A percentile compares a stretch with the other conserved stretches of the same genome.
Conservation (phyloP, 2,113 vertebrate genomes). For the Cairina moschata region DNA sequence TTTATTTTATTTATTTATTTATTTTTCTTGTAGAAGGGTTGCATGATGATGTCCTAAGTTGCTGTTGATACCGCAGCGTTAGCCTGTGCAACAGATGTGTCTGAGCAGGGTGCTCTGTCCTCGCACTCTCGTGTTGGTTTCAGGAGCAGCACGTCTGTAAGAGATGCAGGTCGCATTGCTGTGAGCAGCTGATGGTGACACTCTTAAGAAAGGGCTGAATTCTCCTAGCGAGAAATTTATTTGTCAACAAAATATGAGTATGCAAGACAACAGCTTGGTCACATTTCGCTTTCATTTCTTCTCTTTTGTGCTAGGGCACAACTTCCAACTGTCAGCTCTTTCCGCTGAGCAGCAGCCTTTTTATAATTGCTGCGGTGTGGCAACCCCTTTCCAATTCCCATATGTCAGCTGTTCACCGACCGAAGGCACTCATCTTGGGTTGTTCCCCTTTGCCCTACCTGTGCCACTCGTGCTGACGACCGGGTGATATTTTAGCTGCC, state of each 20-base stretch:
- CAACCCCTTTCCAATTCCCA: conserved; percentile 14
- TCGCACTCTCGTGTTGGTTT: not conserved
- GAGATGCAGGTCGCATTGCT: conserved; percentile 8
- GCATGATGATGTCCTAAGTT: not conserved
- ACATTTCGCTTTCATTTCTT: conserved; percentile 25
- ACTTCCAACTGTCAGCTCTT: conserved; percentile 44
- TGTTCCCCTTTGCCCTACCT: not conserved
- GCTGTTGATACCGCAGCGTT: not conserved
- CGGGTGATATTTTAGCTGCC: not conserved
- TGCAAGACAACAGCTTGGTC: not conserved
- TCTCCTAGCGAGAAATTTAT: conserved; percentile 24
- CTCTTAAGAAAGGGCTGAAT: not conserved
- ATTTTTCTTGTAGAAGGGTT: not conserved
- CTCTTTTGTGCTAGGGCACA: conserved; percentile 8
- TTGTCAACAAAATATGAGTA: conserved; percentile 30
- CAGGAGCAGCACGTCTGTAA: not conserved
- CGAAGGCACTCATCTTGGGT: not conserved
- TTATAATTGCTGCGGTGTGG: conserved; percentile 9
- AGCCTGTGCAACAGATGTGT: not conserved
- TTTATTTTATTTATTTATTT: not conserved
- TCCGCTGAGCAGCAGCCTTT: conserved; percentile 24
- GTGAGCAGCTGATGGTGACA: not conserved
- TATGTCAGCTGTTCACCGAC: not conserved
- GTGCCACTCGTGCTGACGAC: not conserved
- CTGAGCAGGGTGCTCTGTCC: not conserved